Conservation (phyloP, 37 sponge, comb jelly and placozoan genomes). For the Diacarnus erythraeanus region DNA sequence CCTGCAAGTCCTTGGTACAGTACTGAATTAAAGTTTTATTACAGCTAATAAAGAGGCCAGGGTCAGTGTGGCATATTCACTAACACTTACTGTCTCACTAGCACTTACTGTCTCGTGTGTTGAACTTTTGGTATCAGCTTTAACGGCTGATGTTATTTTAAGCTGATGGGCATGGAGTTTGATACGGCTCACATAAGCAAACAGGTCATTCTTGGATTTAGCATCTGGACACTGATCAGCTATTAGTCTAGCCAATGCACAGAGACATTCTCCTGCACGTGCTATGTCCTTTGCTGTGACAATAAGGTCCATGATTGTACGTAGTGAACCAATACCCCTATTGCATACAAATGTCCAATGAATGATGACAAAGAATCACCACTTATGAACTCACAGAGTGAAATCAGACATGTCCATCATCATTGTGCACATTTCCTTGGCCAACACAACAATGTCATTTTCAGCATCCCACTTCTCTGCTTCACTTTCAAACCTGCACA, state of each 20-base stretch:
- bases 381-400: conserved; percentile 33
- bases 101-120: conserved; percentile 53
- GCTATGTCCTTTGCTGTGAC: conserved; percentile 73
- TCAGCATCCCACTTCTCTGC: conserved; percentile 70
- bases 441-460: conserved; percentile 67
- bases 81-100: too few relatives aligned
- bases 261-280: conserved; percentile 54
- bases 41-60: too few relatives aligned
- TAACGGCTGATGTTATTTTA: conserved; percentile 77
- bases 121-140: conserved; percentile 49
- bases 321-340: conserved; percentile 59
- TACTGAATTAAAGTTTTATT: too few relatives aligned
- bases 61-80: too few relatives aligned
- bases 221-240: conserved; percentile 72
- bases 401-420: conserved; percentile 89
- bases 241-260: conserved; percentile 23
- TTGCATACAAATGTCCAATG: too few relatives aligned
- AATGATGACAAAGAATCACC: too few relatives aligned
- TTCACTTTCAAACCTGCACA: conserved; percentile 57
- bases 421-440: conserved; percentile 92
- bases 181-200: conserved; percentile 62
- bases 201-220: conserved; percentile 54
- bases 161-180: conserved; percentile 81
- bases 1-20: too few relatives aligned
- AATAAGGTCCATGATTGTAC: conserved; percentile 65